These are phyloP conservation scores for Zingel zingel DNA, from an alignment of 2,113 vertebrate genomes.

Conservation along the genomic window DNA sequence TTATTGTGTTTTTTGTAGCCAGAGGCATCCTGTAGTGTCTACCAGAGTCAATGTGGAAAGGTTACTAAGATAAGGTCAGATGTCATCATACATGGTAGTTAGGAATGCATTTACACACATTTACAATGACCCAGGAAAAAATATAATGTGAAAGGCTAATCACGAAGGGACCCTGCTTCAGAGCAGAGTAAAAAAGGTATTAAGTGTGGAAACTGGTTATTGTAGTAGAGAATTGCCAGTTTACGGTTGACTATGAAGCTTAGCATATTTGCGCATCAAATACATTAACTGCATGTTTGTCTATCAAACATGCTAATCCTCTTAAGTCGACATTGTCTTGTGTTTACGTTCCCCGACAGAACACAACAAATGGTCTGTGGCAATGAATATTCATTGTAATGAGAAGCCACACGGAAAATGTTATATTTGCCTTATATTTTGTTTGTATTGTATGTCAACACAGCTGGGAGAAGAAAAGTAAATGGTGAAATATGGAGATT, in stretches of 20 bases:
- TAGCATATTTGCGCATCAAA: conserved; percentile 25
- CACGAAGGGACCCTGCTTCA: neutral
- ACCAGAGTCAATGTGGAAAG: neutral
- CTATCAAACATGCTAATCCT: conserved; percentile 45
- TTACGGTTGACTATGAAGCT: conserved; percentile 5
- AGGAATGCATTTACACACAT: neutral
- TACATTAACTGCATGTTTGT: conserved; percentile 35
- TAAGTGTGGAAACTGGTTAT: neutral
- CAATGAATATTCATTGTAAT: conserved; percentile 16
- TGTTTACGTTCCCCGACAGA: conserved; percentile 6
- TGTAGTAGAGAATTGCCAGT: neutral
- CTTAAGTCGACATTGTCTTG: conserved; percentile 5
- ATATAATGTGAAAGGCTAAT: neutral
- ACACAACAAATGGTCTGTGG: conserved; percentile 23
- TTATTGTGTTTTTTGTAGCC: neutral
- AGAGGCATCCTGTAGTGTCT: neutral
- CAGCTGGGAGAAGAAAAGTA: conserved; percentile 9
- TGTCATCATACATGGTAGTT: neutral
- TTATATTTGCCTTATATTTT: conserved; percentile 4
- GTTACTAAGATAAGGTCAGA: neutral
- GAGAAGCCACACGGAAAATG: neutral
- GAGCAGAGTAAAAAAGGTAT: neutral
- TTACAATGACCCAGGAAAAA: neutral
- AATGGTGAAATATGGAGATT: conserved; percentile 31
- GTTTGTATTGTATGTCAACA: conserved; percentile 20